These are phyloP conservation scores for Glaucomys volans DNA, from an alignment of 2,113 vertebrate genomes.

Conservation along the genomic window DNA sequence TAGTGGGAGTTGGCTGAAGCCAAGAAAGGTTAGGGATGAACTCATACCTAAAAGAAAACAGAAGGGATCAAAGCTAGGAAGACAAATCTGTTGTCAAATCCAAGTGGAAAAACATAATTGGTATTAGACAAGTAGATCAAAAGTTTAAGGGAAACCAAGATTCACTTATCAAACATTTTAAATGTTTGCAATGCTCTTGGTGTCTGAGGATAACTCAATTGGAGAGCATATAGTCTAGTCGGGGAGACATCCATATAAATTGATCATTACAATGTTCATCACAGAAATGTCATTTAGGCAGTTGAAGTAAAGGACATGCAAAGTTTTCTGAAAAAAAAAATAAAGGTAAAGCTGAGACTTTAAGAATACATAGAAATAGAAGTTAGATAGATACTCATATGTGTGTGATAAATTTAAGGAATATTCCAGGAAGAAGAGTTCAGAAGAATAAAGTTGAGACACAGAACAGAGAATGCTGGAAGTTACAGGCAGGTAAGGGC, in stretches of 20 bases:
- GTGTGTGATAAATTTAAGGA: background rate
- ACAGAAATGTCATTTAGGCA: background rate
- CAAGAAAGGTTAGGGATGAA: conserved; percentile 3
- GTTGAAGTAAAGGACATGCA: background rate
- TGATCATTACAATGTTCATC: background rate
- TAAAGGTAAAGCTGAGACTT: background rate
- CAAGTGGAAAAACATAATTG: background rate
- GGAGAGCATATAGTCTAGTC: background rate
- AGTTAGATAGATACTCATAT: background rate
- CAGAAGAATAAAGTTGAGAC: background rate
- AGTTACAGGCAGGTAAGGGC: background rate
- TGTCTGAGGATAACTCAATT: background rate
- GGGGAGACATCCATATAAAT: background rate
- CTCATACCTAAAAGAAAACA: background rate
- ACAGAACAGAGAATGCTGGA: background rate
- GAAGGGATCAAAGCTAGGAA: conserved; percentile 7
- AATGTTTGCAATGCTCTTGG: background rate
- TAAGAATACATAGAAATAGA: background rate
- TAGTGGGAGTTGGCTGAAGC: background rate
- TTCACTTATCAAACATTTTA: background rate
- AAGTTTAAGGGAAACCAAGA: conserved; percentile 31
- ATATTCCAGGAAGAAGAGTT: background rate
- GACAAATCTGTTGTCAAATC: background rate
- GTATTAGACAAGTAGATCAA: background rate
- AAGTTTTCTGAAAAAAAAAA: background rate